Conservation (phyloP, 2,113 vertebrate genomes). For the Larimichthys crocea region DNA sequence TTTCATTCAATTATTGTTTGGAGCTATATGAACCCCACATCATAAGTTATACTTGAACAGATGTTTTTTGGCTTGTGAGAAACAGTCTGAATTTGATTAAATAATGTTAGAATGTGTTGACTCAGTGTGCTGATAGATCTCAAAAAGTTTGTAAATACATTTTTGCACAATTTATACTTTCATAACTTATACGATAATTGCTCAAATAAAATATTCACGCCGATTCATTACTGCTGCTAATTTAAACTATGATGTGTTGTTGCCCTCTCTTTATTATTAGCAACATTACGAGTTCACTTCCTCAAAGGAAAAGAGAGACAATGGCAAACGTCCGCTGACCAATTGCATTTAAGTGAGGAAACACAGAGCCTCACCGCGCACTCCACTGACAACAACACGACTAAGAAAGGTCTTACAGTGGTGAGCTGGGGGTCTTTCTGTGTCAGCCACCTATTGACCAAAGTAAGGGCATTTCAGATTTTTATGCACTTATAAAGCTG, state of each 20-base stretch:
- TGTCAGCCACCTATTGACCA: neutral
- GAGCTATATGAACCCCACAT: neutral
- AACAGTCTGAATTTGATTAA: neutral
- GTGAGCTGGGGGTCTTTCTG: neutral
- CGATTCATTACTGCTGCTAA: neutral
- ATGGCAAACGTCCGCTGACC: slow-evolving; percentile 44
- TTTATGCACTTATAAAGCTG: neutral
- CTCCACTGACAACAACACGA: neutral
- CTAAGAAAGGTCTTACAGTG: neutral
- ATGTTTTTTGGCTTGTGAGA: neutral
- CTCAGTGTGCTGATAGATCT: neutral
- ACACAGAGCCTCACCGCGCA: neutral
- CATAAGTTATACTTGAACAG: slow-evolving; percentile 4
- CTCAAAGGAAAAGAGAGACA: slow-evolving; percentile 69
- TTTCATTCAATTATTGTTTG: slow-evolving; percentile 22
- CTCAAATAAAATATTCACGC: neutral
- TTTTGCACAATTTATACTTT: neutral
- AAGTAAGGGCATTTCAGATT: neutral
- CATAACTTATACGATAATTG: neutral
- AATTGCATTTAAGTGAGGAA: slow-evolving; percentile 30
- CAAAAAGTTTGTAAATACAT: neutral
- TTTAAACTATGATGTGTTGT: slow-evolving; percentile 10
- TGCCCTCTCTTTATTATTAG: slow-evolving; percentile 51
- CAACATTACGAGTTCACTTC: slow-evolving; percentile 52
- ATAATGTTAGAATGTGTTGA: neutral